Base-by-base conservation (phyloP, 2,113 vertebrate species). In the Xenopus laevis region DNA sequence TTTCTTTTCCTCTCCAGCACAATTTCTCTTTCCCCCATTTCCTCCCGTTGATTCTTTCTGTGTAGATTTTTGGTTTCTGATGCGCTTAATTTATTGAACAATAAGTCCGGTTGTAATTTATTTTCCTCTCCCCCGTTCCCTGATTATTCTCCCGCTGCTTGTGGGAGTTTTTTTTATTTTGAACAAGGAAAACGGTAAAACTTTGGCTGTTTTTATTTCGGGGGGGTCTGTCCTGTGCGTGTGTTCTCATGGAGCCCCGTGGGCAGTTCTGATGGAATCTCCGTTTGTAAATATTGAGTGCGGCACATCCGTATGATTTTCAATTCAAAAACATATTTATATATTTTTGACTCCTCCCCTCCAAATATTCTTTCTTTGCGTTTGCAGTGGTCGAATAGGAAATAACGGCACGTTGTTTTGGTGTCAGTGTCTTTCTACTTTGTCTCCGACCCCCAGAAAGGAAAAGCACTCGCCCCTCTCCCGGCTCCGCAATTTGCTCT, bases 81-180 rank as follows among this genome's bases (percentile, higher is more conserved):
- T 23, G 21, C 57, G 46, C 67, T 77, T 77, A 77, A 76, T 77
- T 77, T 77, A 77, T 77, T 77, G 59, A 70, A 63, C 11, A 70
- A 21, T 67, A 50, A 46, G 52, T 60, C 55, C 61, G 59, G 69
- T 27, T 72, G 66, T 77, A 77, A 77, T 77, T 77, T 77, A 77
- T 77, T 77, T 57, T 55, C 18, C 67, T 7, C 16, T 21, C 63
- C 63, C 30, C 11, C 21, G 33, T 44, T 27, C 23, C 23, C 23
- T 27, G 23, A 27, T 27, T 52, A 45, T 50, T 68, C 30, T 52
- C 55, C 59, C 18, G 45, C 67, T 55, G 46, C 60, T 70, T 77
- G 59, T 70, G 68, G 74, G 67, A 4, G 23, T 27, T 27, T 27
- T 27, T 27, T 2, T 27, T 27, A 46, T 69, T 69, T 70, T 18